Percentiles rank a stretch among this genome's conserved stretches.
Evolutionary conservation across 2,113 vertebrate species (phyloP).

Genomic region (Nothobranchius kuhntae): DNA sequence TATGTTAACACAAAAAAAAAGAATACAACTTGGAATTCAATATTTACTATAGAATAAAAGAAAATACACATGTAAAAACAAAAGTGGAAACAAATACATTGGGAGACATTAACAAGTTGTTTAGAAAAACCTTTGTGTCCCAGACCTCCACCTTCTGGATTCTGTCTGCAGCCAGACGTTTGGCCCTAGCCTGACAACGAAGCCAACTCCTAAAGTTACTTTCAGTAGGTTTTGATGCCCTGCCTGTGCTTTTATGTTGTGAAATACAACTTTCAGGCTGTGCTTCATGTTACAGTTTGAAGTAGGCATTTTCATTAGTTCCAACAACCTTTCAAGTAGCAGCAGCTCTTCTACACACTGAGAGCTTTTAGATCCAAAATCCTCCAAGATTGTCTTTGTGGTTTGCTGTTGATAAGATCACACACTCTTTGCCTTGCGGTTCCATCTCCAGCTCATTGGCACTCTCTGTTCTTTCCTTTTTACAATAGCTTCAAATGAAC

Average conservation of each 20-base stretch:
- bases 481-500: conserved; percentile 8
- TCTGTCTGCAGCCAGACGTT: conserved; percentile 64
- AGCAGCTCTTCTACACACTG: conserved; percentile 24
- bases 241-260: conserved; percentile 65
- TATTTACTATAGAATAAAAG: no score
- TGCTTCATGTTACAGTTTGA: conserved; percentile 59
- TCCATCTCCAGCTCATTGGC: conserved; percentile 3
- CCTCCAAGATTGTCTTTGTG: conserved; percentile 4
- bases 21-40: no score
- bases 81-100: no score
- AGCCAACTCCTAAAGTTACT: conserved; percentile 60
- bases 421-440: conserved; percentile 2
- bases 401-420: conserved; percentile 26
- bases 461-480: conserved; percentile 1
- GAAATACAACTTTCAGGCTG: conserved; percentile 62
- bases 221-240: conserved; percentile 60
- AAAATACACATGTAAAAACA: no score
- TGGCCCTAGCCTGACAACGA: conserved; percentile 75
- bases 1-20: no score
- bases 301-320: conserved; percentile 61
- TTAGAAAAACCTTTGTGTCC: no score
- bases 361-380: conserved; percentile 36
- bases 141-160: conserved; percentile 59
- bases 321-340: conserved; percentile 55
- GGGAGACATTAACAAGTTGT: no score